Evolutionary conservation across 2,113 vertebrate species (phyloP).

Genomic region (Porphyrio hochstetteri): DNA sequence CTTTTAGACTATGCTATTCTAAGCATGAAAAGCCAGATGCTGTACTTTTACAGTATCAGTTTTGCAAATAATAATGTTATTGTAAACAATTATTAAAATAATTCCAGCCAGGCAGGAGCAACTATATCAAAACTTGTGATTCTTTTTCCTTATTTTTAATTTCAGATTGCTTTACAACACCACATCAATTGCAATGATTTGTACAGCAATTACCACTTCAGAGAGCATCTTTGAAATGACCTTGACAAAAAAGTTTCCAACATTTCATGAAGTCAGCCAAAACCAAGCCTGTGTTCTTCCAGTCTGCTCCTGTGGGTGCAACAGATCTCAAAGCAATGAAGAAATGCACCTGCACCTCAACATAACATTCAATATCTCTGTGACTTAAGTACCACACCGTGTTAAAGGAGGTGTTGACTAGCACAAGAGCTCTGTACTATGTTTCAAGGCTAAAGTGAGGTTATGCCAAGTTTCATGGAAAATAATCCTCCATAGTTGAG

Average conservation of each 20-base stretch:
- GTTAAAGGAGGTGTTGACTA: neutral
- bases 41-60: neutral
- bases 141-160: neutral
- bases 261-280: neutral
- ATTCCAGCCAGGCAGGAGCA: neutral
- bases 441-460: neutral
- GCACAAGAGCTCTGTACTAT: neutral
- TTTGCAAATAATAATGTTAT: neutral
- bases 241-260: neutral
- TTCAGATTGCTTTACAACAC: neutral
- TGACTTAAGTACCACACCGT: neutral
- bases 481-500: neutral
- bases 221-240: neutral
- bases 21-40: neutral
- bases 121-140: neutral
- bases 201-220: neutral
- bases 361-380: neutral
- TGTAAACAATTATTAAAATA: neutral
- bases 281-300: neutral
- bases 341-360: neutral
- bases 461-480: neutral
- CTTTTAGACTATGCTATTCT: neutral
- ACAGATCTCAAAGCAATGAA: neutral
- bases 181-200: fast-evolving
- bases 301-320: neutral